Conservation (phyloP, 2,797 vertebrate genomes). For the Lycodopsis pacificus region DNA sequence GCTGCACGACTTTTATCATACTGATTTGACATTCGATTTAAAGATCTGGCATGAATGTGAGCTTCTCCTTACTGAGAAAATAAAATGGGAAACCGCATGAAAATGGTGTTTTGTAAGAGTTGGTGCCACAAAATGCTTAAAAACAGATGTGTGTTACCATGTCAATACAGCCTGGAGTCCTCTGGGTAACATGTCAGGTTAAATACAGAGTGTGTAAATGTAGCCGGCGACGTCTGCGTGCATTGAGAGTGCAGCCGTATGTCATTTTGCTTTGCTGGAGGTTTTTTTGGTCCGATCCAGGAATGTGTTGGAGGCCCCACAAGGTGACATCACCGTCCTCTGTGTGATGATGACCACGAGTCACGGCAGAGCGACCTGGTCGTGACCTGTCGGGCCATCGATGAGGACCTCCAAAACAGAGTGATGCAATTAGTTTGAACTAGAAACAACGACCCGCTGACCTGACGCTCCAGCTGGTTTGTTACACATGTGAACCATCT, state of each 20-base stretch:
- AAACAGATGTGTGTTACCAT: slow-evolving; percentile 70
- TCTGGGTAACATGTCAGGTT: slow-evolving; percentile 52
- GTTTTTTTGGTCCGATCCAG: slow-evolving; percentile 31
- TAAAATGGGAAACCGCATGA: slow-evolving; percentile 46
- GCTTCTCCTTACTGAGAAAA: slow-evolving; percentile 27
- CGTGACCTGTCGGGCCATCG: slow-evolving; percentile 45
- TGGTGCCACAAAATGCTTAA: slow-evolving; percentile 47
- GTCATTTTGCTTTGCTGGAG: slow-evolving; percentile 65
- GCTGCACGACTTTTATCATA: background rate
- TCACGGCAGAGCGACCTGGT: slow-evolving; percentile 38
- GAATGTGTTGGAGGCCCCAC: slow-evolving; percentile 67
- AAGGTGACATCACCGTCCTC: slow-evolving; percentile 70
- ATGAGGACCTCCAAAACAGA: slow-evolving; percentile 24
- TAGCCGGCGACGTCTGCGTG: slow-evolving; percentile 60
- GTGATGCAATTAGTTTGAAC: slow-evolving; percentile 37
- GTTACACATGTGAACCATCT: background rate
- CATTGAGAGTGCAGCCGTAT: slow-evolving; percentile 46
- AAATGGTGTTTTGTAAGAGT: slow-evolving; percentile 51
- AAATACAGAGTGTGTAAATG: slow-evolving; percentile 52
- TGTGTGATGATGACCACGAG: slow-evolving; percentile 41
- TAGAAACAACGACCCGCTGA: background rate
- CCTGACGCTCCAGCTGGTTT: background rate
- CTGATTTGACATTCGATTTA: slow-evolving; percentile 22
- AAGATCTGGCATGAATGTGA: slow-evolving; percentile 31
- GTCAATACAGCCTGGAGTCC: slow-evolving; percentile 13